Percentiles rank a stretch among this genome's conserved stretches.
Evolutionary conservation across 2,113 vertebrate genomes (phyloP).

Genomic region (Casuarius casuarius): DNA sequence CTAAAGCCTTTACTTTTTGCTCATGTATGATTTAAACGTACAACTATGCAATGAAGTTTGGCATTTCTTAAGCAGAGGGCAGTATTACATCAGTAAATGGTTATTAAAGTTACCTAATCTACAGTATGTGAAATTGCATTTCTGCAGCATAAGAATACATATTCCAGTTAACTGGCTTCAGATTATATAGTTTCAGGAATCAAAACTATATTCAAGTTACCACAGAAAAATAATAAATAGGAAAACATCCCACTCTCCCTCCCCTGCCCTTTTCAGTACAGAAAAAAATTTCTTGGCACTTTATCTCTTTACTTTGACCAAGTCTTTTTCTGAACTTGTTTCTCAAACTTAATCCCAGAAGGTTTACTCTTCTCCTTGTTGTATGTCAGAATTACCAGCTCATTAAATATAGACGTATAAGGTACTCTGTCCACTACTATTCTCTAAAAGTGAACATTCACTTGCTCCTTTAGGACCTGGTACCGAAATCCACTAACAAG

Average conservation of each 20-base stretch:
- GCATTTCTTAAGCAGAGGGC: conserved; percentile 60
- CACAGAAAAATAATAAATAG: background rate
- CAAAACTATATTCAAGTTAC: background rate
- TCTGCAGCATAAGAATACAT: background rate
- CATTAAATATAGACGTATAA: background rate
- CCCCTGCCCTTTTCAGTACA: background rate
- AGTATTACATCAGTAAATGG: conserved; percentile 45
- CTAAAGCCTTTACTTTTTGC: background rate
- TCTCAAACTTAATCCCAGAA: background rate
- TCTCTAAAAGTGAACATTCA: background rate
- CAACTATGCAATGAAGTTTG: conserved; percentile 35
- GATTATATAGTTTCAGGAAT: background rate
- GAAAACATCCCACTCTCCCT: background rate
- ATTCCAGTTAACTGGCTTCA: background rate
- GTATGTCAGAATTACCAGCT: background rate
- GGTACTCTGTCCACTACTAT: background rate
- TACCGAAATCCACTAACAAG: background rate
- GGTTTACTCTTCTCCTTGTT: background rate
- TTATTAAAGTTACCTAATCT: conserved; percentile 19
- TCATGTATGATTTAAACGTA: background rate
- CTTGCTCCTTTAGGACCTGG: background rate
- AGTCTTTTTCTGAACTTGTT: background rate
- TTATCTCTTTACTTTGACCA: background rate
- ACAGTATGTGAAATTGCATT: background rate
- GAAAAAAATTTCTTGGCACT: background rate